Percentiles rank a stretch among this genome's conserved stretches.
Conservation (phyloP, 1,140 invertebrate species). For the fruit fly (Drosophila melanogaster) region Release_6_plus_ISO1_MT NC_004354.4:7948501-7949000, state of each 20-base stretch:
- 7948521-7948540: constrained; percentile 59
- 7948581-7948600: constrained; percentile 44
- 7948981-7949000: constrained; percentile 72
- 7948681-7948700: constrained; percentile 83
- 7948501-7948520: constrained; percentile 88
- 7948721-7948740: constrained; percentile 74
- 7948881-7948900: constrained; percentile 44
- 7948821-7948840: constrained; percentile 75
- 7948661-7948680: constrained; percentile 83
- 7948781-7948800: constrained; percentile 54
- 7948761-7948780: constrained; percentile 64
- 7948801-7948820: constrained; percentile 72
- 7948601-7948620: constrained; percentile 36
- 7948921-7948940: constrained; percentile 3
- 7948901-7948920: constrained; percentile 8
- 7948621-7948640: constrained; percentile 53
- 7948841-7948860: constrained; percentile 83
- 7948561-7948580: constrained; percentile 45
- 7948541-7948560: constrained; percentile 77
- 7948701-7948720: constrained; percentile 73
- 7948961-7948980: constrained; percentile 81
- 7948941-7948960: constrained; percentile 20
- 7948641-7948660: constrained; percentile 54
- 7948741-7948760: constrained; percentile 57
- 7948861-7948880: constrained; percentile 72